Conservation (phyloP, 2,113 vertebrate genomes). For the Gnathonemus echidnorhynchus region DNA sequence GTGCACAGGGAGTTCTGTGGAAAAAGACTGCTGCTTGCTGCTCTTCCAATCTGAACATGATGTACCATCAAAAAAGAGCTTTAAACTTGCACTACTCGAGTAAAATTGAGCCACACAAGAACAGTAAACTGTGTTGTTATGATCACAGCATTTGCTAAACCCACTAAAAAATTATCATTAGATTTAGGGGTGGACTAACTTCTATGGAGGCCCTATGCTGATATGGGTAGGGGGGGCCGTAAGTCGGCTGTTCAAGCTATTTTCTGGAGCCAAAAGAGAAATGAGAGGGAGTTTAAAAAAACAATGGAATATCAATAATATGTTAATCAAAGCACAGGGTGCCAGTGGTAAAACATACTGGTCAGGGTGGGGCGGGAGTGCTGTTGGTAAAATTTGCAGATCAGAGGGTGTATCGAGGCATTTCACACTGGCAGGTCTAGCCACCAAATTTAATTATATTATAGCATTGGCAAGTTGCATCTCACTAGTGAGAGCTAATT, state of each 20-base stretch:
- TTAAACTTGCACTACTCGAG: not conserved
- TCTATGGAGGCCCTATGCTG: not conserved
- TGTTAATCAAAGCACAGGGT: not conserved
- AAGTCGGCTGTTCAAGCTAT: not conserved
- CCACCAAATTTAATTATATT: too few relatives aligned
- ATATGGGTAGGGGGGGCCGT: not conserved
- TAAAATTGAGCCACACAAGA: not conserved
- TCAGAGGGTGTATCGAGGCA: not conserved
- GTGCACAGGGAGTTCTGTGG: not conserved
- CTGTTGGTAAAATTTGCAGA: not conserved
- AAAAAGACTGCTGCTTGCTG: not conserved
- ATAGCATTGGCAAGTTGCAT: too few relatives aligned
- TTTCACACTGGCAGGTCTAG: too few relatives aligned
- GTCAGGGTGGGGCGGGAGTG: not conserved
- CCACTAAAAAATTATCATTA: not conserved
- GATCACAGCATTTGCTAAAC: not conserved
- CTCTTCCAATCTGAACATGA: not conserved
- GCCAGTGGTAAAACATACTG: not conserved
- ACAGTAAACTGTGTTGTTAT: not conserved
- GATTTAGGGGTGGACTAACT: not conserved
- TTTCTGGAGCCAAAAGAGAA: not conserved
- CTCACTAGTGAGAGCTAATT: too few relatives aligned
- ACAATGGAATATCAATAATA: not conserved
- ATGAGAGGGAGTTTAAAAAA: not conserved
- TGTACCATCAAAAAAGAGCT: not conserved